These are phyloP conservation scores for Ochropacha duplaris DNA, from an alignment of 2,888 invertebrate species.

Conservation along the genomic window DNA sequence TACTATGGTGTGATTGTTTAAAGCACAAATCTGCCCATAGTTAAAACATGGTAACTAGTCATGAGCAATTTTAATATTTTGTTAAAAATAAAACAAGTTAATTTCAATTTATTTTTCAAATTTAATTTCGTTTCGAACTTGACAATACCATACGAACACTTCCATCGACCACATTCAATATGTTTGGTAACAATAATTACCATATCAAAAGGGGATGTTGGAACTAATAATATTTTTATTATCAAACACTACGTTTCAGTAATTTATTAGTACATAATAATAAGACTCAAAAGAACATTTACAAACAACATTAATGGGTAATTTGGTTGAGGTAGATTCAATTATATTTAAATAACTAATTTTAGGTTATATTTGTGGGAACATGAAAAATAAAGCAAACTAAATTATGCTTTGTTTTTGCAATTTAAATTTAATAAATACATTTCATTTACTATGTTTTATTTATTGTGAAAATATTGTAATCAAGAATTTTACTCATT, in stretches of 20 bases:
- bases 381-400: conserved; percentile 20
- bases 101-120: conserved; percentile 51
- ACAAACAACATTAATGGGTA: conserved; percentile 79
- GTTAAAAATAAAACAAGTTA: background rate
- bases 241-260: conserved; percentile 75
- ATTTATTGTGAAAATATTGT: too few relatives aligned
- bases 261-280: conserved; percentile 65
- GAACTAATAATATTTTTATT: conserved; percentile 72
- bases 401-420: background rate
- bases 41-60: too few relatives aligned
- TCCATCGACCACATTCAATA: conserved; percentile 71
- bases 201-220: conserved; percentile 78
- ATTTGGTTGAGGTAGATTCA: conserved; percentile 82
- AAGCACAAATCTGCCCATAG: too few relatives aligned
- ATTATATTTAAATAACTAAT: conserved; percentile 62
- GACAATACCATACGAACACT: conserved; percentile 65
- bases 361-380: conserved; percentile 37
- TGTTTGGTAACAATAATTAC: conserved; percentile 78
- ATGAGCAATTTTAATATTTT: too few relatives aligned
- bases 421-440: too few relatives aligned
- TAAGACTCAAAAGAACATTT: conserved; percentile 81
- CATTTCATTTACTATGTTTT: too few relatives aligned
- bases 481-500: too few relatives aligned
- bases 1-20: too few relatives aligned
- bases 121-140: conserved; percentile 70